Conservation (phyloP, 2,113 vertebrate species). For the Symphodus melops region DNA sequence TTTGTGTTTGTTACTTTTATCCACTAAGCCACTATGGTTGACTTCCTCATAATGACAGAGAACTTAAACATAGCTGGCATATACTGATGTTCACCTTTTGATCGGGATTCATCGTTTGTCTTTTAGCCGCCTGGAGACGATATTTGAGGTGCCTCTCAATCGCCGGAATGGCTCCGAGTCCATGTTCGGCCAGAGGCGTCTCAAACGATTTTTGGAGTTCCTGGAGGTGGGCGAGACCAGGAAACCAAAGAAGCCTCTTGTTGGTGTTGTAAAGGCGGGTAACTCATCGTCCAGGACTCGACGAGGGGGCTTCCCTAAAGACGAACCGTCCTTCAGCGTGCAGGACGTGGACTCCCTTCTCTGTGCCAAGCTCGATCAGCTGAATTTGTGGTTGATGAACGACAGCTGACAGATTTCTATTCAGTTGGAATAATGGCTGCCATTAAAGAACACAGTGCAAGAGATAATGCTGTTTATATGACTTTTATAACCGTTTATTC, state of each 20-base stretch:
- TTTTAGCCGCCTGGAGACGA: slow-evolving; percentile 88
- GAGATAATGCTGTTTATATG: not conserved
- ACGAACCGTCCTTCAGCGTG: slow-evolving; percentile 54
- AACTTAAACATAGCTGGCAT: no score
- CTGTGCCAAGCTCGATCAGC: slow-evolving; percentile 80
- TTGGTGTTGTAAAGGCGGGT: slow-evolving; percentile 48
- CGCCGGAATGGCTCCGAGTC: slow-evolving; percentile 85
- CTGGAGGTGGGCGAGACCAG: slow-evolving; percentile 84
- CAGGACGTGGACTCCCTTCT: slow-evolving; percentile 86
- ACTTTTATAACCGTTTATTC: not conserved
- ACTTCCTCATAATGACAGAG: no score
- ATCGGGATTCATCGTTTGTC: not conserved
- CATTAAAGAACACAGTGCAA: slow-evolving; percentile 1
- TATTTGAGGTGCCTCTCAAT: slow-evolving; percentile 88
- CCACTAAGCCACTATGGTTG: no score
- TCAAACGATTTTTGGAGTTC: slow-evolving; percentile 88
- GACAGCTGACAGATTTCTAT: slow-evolving; percentile 47
- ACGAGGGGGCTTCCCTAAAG: slow-evolving; percentile 67
- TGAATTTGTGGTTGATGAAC: slow-evolving; percentile 72
- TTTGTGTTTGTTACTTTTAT: no score
- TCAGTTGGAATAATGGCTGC: not conserved
- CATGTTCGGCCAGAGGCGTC: slow-evolving; percentile 85
- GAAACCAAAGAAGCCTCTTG: slow-evolving; percentile 81
- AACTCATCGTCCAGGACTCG: slow-evolving; percentile 66
- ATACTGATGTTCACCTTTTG: not conserved